These are phyloP conservation scores for Entomobrya proxima DNA, from an alignment of 2,888 invertebrate genomes.

Conservation along the genomic window DNA sequence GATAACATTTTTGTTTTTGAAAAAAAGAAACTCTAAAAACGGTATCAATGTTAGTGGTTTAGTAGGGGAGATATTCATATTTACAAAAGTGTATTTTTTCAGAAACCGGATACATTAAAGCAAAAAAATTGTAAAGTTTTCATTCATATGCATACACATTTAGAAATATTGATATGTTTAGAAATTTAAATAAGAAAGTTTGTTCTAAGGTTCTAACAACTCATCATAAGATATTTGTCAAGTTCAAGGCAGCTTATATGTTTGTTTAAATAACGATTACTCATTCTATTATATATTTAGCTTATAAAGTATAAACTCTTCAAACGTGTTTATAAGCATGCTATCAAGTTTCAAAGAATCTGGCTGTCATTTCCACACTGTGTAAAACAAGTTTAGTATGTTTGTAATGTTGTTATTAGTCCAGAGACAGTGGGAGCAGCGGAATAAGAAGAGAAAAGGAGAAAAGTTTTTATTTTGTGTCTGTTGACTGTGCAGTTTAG, in stretches of 20 bases:
- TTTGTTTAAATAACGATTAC: not conserved
- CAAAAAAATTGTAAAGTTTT: not conserved
- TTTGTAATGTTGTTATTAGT: not conserved
- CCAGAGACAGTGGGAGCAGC: not conserved
- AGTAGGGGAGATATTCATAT: too few species aligned
- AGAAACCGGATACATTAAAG: not conserved
- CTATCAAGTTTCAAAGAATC: not conserved
- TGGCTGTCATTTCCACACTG: too few species aligned
- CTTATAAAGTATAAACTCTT: too few species aligned
- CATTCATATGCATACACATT: too few species aligned
- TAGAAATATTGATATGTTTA: too few species aligned
- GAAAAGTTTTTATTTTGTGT: not conserved
- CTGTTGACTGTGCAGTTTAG: constrained; percentile 3
- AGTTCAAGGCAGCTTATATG: not conserved
- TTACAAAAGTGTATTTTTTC: too few species aligned
- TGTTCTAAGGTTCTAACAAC: too few species aligned
- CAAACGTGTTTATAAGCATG: not conserved
- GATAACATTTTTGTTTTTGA: not conserved
- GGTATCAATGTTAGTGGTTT: too few species aligned
- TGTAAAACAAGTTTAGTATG: not conserved
- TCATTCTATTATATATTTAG: not conserved
- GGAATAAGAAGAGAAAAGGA: not conserved
- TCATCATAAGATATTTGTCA: too few species aligned
- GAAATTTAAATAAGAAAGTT: too few species aligned
- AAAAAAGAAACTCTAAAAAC: not conserved